These are phyloP conservation scores for Rousettus madagascariensis DNA, from an alignment of 2,797 vertebrate species.

Conservation along the genomic window DNA sequence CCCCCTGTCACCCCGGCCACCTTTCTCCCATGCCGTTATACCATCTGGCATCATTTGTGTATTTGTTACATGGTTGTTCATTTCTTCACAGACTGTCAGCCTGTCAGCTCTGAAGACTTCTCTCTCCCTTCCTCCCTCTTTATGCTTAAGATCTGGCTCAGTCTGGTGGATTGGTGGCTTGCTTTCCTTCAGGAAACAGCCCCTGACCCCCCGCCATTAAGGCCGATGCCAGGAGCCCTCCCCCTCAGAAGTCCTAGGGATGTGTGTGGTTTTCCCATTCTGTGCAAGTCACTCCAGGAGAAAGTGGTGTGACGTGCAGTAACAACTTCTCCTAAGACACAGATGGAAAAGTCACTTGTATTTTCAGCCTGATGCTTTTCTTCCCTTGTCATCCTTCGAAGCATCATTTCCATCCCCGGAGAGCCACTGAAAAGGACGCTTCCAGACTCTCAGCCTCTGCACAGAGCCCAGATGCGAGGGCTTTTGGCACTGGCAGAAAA, in stretches of 20 bases:
- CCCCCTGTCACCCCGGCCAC: background rate
- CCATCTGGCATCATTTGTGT: fast-evolving
- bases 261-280: background rate
- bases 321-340: background rate
- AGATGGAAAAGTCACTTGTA: conserved; percentile 63
- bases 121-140: background rate
- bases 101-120: background rate
- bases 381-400: background rate
- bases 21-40: background rate
- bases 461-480: background rate
- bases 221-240: too few species aligned
- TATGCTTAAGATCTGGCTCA: background rate
- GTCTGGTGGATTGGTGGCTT: background rate
- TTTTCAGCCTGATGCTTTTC: background rate
- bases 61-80: fast-evolving
- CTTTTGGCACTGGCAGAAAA: background rate
- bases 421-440: background rate
- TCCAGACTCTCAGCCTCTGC: background rate
- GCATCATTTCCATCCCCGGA: background rate
- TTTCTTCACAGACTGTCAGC: background rate
- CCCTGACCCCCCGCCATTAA: background rate
- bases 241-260: background rate
- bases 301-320: background rate
- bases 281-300: background rate
- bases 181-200: background rate